Evolutionary conservation across 37 sponge, comb jelly and placozoan species (phyloP).

Genomic region (Eunapius fragilis): DNA sequence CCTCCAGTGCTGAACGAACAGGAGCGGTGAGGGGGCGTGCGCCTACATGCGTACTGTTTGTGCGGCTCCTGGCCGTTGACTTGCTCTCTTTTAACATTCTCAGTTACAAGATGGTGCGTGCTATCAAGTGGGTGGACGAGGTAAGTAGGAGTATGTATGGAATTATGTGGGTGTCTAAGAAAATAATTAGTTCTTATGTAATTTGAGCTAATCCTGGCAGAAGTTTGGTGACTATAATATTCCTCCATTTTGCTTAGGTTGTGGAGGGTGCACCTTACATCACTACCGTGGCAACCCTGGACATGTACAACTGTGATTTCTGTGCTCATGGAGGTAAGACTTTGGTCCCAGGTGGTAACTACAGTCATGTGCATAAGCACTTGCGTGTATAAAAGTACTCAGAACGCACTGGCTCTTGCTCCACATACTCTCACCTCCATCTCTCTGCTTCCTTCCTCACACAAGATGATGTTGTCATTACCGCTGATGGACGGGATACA

Average conservation of each 20-base stretch:
- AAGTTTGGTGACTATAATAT: background rate
- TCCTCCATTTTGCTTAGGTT: slow-evolving; percentile 35
- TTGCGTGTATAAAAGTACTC: no score
- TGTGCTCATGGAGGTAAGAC: slow-evolving; percentile 90
- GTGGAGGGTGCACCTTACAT: slow-evolving; percentile 88
- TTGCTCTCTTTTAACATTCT: no score
- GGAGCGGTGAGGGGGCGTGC: slow-evolving; percentile 74
- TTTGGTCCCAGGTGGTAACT: no score
- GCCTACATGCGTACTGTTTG: background rate
- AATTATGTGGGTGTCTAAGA: background rate
- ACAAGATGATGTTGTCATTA: slow-evolving; percentile 83
- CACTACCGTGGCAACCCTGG: slow-evolving; percentile 76
- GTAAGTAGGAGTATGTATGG: slow-evolving; percentile 17
- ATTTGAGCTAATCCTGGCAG: background rate
- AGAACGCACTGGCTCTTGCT: no score
- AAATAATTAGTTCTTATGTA: background rate
- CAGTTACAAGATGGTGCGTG: slow-evolving; percentile 89
- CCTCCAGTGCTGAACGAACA: slow-evolving; percentile 92
- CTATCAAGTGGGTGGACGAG: slow-evolving; percentile 98
- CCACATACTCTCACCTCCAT: background rate
- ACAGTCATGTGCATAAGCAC: no score
- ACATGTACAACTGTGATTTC: slow-evolving; percentile 88
- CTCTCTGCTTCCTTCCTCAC: no score
- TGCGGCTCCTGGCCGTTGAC: no score
- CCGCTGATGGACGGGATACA: slow-evolving; percentile 71